Conservation (phyloP, 2,113 vertebrate species). For the Sander vitreus region DNA sequence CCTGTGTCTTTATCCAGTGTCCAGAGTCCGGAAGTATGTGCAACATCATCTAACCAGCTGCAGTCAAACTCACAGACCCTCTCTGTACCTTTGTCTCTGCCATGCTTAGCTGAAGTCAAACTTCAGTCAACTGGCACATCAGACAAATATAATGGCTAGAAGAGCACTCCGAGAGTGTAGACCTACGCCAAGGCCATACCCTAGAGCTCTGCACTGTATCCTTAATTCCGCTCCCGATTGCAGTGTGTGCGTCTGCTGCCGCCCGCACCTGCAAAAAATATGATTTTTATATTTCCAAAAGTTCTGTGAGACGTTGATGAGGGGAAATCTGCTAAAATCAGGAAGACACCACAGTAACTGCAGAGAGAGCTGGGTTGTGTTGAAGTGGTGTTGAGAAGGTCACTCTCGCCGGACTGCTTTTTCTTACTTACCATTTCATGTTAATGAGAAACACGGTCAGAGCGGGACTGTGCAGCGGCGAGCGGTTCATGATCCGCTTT, state of each 20-base stretch:
- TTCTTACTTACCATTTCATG: too few species aligned
- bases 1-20: not conserved
- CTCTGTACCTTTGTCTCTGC: not conserved
- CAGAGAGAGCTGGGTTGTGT: not conserved
- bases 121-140: not conserved
- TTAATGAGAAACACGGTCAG: too few species aligned
- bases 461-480: too few species aligned
- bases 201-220: too few species aligned
- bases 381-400: not conserved
- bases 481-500: too few species aligned
- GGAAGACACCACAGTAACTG: not conserved
- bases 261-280: too few species aligned
- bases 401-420: too few species aligned
- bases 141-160: not conserved
- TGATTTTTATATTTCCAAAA: too few species aligned
- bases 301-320: not conserved
- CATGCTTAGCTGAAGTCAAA: conserved; percentile 1
- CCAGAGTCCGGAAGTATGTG: not conserved
- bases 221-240: too few species aligned
- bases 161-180: too few species aligned
- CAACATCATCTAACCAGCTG: not conserved
- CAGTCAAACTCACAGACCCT: not conserved
- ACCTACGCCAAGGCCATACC: too few species aligned
- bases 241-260: too few species aligned
- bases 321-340: not conserved